Evolutionary conservation across 2,113 vertebrate species (phyloP).

Genomic region (Psammodynastes pulverulentus): DNA sequence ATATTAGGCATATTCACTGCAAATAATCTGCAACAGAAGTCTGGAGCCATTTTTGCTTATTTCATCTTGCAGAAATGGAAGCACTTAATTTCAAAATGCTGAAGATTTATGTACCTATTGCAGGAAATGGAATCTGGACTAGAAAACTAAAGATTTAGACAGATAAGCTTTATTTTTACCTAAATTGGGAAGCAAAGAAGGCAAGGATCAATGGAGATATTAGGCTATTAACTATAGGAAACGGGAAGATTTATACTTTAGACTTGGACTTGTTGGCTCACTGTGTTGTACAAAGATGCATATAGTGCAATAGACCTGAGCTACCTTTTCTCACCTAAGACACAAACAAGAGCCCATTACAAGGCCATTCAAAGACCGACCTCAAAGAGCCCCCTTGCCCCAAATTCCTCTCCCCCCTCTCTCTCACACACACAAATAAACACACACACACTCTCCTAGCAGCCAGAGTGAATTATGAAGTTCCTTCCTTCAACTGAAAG

Average conservation of each 20-base stretch:
- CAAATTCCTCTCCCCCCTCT: not conserved
- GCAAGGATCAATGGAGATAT: not conserved
- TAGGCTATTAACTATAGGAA: not conserved
- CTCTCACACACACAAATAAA: too few relatives aligned
- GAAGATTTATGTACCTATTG: not conserved
- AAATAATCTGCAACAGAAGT: not conserved
- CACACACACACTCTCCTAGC: not conserved
- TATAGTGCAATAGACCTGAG: not conserved
- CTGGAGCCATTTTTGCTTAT: not conserved
- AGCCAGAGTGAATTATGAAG: constrained; percentile 13
- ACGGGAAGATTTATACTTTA: not conserved
- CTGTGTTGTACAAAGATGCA: not conserved
- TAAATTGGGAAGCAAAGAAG: not conserved
- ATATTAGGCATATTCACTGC: not conserved
- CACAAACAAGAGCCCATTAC: not conserved
- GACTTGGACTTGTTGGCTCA: not conserved
- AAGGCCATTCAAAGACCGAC: not conserved
- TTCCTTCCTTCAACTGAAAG: constrained; percentile 5
- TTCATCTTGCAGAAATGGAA: not conserved
- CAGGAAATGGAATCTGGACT: not conserved
- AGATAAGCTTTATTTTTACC: not conserved
- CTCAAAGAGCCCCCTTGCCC: not conserved
- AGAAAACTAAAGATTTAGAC: not conserved
- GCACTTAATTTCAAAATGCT: not conserved
- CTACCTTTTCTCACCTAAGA: not conserved